Base-by-base conservation (phyloP, 2,113 vertebrate species). In the Barnardius zonarius region DNA sequence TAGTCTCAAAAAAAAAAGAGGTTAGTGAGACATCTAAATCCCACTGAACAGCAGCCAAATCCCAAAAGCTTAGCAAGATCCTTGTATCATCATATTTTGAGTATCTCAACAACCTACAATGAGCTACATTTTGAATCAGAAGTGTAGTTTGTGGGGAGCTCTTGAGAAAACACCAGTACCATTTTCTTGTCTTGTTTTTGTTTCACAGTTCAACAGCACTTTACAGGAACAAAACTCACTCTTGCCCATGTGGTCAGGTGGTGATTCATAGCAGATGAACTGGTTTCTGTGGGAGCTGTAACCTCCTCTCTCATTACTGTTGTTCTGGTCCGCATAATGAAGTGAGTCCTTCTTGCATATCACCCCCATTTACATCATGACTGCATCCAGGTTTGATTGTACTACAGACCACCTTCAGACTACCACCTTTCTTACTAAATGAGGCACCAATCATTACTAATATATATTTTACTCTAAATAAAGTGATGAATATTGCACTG, bases 11-110 rank as follows among this genome's bases (percentile, higher is more conserved):
- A 37, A 37, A 37, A 61, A 37, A 80, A 75, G 48, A 73, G 7
- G 12, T 91, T 89, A 82, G 48, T 61, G 52, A 87, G 33, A 22
- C 57, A 59, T 87, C 79, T 90, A 63, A 88, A 85, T 59, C 73
- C 66, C 61, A 72, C 20, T 33, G 55, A 88, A 81, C 23, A 24
- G 76, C 88, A 86, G 48, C 33, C 59, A 92, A 78, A 94, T 88
- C 68, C 51, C 62, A 43, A 77, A 86, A 88, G 73, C 17, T 88
- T 88, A 90, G n/a, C 23, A 85, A 83, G 92, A 73, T 93, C 64
- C 16, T 73, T 31, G 54, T 14, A 52, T 79, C 33, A 62, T 69
- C 44, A 2, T 93, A 59, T 95, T 93, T 83, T 63, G 41, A 86
- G 44, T 67, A 91, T 74, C 54, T 93, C 5, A 7, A 43, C 23